Base-by-base conservation (phyloP, 2,888 invertebrate species). In the Vannuccia rotundouncinata region DNA sequence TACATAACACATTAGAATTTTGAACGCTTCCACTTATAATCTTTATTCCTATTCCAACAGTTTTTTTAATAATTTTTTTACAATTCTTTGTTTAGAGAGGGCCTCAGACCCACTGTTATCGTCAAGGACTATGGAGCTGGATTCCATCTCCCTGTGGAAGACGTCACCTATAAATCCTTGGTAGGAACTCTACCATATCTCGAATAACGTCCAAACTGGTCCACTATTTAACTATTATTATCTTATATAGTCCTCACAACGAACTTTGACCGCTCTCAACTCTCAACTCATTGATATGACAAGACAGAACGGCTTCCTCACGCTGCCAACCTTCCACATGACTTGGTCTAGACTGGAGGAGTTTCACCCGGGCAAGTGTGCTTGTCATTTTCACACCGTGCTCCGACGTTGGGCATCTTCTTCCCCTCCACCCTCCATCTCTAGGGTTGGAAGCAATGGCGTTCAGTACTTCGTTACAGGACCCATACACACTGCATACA, bases 321-420 rank as follows among this genome's bases (percentile, higher is more conserved):
- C 29, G 1, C 29, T 78, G 1, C 78, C 78, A 13, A 78, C 59
- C 74, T 78, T 59, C 29, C 31, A 59, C 45, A 22, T 78, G 29
- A 78, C 78, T 5, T 78, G 78, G 78, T 60, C 60, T 76, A 60
- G 78, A 66, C 28, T 78, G 5, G 60, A 66, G 28, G 78, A 78
- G 28, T 78, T 78, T 22, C 60, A 78, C 60, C 78, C 78, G 1
- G 78, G 78, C 5, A 78, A 28, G 17, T 78, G 78, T 78, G 78
- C 78, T 10, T 78, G 78, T 66, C 78, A 78, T 74, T 78, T 78
- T 27, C 78, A 78, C 28, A 78, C 78, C 1, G 78, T 78, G 17
- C 45, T 45, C 45, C 5, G 17, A 45, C 45, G 17, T 45, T 45
- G 45, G 45, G 45, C 10, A 10, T n/a, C n/a, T n/a, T n/a, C n/a